These are phyloP conservation scores for Pampusana beccarii DNA, from an alignment of 2,113 vertebrate species.

Conservation along the genomic window DNA sequence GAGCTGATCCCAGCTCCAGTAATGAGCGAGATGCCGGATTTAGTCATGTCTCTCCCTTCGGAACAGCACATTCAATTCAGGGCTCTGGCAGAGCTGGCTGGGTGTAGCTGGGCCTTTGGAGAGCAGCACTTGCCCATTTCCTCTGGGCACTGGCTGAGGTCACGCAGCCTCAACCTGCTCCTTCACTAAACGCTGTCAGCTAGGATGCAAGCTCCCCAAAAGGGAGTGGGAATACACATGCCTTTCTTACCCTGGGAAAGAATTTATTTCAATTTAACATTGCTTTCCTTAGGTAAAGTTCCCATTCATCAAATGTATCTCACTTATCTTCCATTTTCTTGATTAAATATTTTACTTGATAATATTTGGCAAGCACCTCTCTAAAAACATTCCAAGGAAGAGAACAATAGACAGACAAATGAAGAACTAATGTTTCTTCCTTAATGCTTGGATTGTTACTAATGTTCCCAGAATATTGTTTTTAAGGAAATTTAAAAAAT, in stretches of 20 bases:
- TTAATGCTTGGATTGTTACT: constrained; percentile 4
- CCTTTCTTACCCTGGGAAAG: neutral
- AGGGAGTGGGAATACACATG: neutral
- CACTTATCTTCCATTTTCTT: constrained; percentile 40
- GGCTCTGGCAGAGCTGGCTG: neutral
- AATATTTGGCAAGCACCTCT: constrained; percentile 41
- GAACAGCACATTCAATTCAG: neutral
- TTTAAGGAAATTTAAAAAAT: neutral
- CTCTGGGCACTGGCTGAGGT: neutral
- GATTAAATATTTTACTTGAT: constrained; percentile 44
- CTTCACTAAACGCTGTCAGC: neutral
- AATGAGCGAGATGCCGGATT: neutral
- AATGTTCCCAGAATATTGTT: constrained; percentile 32
- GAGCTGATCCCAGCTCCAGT: neutral
- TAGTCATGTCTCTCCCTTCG: neutral
- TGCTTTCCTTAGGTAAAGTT: constrained; percentile 26
- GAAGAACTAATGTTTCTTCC: constrained; percentile 50
- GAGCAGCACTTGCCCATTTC: neutral
- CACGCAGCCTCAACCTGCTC: neutral
- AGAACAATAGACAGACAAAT: constrained; percentile 57
- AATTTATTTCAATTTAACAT: neutral
- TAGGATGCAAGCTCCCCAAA: neutral
- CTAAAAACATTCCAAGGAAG: constrained; percentile 56
- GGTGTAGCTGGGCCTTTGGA: neutral
- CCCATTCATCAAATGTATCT: constrained; percentile 27